Evolutionary conservation across 1,140 invertebrate genomes (phyloP), one percentile per base, ranked within the genome.

Genomic region (Vanessa tameamea): DNA sequence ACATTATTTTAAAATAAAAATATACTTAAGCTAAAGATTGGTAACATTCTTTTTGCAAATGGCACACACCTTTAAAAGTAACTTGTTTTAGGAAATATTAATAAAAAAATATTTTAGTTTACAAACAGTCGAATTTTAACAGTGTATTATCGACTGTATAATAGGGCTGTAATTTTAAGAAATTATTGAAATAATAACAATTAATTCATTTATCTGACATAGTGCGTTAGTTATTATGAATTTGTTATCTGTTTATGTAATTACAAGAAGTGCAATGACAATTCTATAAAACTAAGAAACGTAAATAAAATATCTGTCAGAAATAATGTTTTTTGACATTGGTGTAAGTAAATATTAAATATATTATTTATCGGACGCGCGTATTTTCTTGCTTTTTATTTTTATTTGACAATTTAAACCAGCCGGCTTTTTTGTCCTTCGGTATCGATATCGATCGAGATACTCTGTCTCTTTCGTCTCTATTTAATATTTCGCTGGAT

Each of bases 351-450:
- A 5, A 31, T 57, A 57, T 57, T 57, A 57, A 57, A 26, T 31
- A 5, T 15, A 23, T 31, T 31, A 31, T 75, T 31, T 76, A 92
- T 77, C 91, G 90, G 7, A 92, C 86, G 72, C 90, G 87, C 50
- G 89, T 88, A 50, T 87, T 91, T 20, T 87, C 84, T 76, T 93
- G 94, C 80, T 95, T 95, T 87, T 93, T 95, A 61, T 61, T 61
- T 84, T 94, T 94, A 61, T 92, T 94, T 0, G 88, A 88, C 76
- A 95, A 88, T 85, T 95, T 96, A 81, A 96, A 96, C 95, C 95
- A 96, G 71, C 95, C 95, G 47, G 95, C 95, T 69, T 94, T 95
- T 79, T 96, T 95, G 80, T 96, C 95, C 77, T 95, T 94, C 72
- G 95, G 95, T 92, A 96, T 95, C 1, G 95, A 96, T 47, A 95